Evolutionary conservation across 2,888 invertebrate species (phyloP).

Genomic region (Lepidochrysops patricia): DNA sequence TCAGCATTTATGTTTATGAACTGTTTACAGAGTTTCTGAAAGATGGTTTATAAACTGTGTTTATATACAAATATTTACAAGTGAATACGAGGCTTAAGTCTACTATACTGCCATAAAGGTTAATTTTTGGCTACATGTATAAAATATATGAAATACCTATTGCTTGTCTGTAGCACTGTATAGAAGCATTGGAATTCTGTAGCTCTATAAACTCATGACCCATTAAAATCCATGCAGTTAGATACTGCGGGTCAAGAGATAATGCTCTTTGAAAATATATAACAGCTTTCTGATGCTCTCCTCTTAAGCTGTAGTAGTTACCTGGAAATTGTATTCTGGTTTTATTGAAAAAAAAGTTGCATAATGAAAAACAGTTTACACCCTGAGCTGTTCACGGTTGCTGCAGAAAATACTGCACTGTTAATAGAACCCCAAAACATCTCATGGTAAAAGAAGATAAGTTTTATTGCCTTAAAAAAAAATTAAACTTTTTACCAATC

Average conservation of each 20-base stretch:
- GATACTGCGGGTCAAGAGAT: conserved; percentile 93
- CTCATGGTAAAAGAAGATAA: background rate
- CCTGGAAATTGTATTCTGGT: conserved; percentile 71
- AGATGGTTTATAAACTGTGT: no score
- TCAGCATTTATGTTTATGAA: no score
- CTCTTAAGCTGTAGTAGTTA: conserved; percentile 96
- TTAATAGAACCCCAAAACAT: no score
- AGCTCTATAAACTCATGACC: conserved; percentile 99
- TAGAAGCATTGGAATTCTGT: conserved; percentile 98
- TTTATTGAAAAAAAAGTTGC: no score
- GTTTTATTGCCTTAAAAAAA: background rate
- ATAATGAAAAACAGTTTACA: no score
- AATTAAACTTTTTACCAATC: conserved; percentile 78
- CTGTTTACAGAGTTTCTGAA: no score
- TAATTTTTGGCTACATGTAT: background rate
- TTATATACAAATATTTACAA: no score
- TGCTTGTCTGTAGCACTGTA: conserved; percentile 97
- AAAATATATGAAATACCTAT: conserved; percentile 77
- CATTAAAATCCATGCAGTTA: conserved; percentile 98
- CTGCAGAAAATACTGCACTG: no score
- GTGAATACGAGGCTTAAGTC: no score
- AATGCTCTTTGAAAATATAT: conserved; percentile 96
- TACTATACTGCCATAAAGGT: no score
- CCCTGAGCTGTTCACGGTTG: no score
- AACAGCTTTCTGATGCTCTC: conserved; percentile 98